phyloP scores from a whole-genome alignment of 2,888 invertebrate genomes.

The Carabus problematicus region DNA sequence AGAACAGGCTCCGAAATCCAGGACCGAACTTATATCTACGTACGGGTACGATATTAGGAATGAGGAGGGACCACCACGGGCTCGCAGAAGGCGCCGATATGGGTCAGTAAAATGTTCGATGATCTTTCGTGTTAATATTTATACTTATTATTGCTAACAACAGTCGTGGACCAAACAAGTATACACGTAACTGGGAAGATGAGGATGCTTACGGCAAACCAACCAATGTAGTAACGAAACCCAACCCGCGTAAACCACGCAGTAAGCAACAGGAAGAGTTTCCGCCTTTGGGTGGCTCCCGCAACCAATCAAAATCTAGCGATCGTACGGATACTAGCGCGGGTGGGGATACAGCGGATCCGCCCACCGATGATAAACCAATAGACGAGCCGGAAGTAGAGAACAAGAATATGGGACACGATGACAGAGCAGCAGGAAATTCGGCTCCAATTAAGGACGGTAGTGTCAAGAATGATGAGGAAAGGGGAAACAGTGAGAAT shows the following conservation, averaged over 20 bases:
- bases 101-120: slow-evolving; percentile 65
- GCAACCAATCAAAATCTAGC: slow-evolving; percentile 6
- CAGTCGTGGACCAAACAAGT: slow-evolving; percentile 90
- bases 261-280: slow-evolving; percentile 63
- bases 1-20: slow-evolving; percentile 85
- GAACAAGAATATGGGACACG: too few relatives aligned
- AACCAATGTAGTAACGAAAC: slow-evolving; percentile 49
- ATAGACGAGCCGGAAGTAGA: too few relatives aligned
- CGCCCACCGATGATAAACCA: slow-evolving; percentile 22
- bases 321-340: slow-evolving; percentile 3
- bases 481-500: background rate
- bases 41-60: slow-evolving; percentile 96
- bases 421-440: too few relatives aligned
- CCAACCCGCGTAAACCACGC: slow-evolving; percentile 49
- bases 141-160: slow-evolving; percentile 36
- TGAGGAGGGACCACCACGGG: slow-evolving; percentile 90
- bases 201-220: slow-evolving; percentile 83
- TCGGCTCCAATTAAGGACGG: too few relatives aligned
- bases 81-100: slow-evolving; percentile 83
- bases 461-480: too few relatives aligned
- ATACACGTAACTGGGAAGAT: slow-evolving; percentile 92
- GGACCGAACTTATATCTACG: slow-evolving; percentile 81
- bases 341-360: slow-evolving; percentile 5
- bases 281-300: slow-evolving; percentile 60
- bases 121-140: background rate